phyloP scores from a whole-genome alignment of 2,888 invertebrate genomes.

The Bellardia pandia region DNA sequence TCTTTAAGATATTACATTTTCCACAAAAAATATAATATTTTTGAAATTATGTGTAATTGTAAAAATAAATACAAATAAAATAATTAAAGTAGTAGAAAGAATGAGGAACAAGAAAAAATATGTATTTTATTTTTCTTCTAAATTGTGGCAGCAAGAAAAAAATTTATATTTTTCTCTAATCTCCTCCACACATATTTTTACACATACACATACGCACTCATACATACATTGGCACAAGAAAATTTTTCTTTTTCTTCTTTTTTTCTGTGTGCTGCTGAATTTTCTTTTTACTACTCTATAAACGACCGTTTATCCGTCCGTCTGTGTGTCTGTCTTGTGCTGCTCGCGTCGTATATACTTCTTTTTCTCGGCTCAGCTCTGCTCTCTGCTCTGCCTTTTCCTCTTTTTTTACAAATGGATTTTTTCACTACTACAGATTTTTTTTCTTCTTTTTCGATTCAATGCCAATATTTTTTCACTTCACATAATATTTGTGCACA shows the following conservation, averaged over 20 bases:
- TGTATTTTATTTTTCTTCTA: conserved; percentile 48
- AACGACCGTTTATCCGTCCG: conserved; percentile 25
- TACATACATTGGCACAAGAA: conserved; percentile 26
- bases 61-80: conserved; percentile 22
- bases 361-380: conserved; percentile 58
- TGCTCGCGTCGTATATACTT: conserved; percentile 68
- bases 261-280: conserved; percentile 57
- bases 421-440: conserved; percentile 73
- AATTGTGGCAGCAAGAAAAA: conserved; percentile 54
- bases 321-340: no score
- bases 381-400: conserved; percentile 61
- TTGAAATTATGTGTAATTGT: conserved; percentile 1
- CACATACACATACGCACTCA: conserved; percentile 18
- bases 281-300: conserved; percentile 56
- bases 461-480: conserved; percentile 72
- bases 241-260: conserved; percentile 50
- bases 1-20: background rate
- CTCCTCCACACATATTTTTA: conserved; percentile 49
- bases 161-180: conserved; percentile 55
- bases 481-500: conserved; percentile 70
- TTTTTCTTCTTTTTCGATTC: conserved; percentile 69
- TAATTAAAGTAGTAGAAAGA: conserved; percentile 27
- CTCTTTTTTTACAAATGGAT: conserved; percentile 69
- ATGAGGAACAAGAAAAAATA: conserved; percentile 32
- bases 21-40: background rate